A percentile compares a stretch with the other conserved stretches of the same genome.
These are phyloP conservation scores for Plectropomus leopardus DNA, from an alignment of 2,113 vertebrate genomes.

Conservation along the genomic window DNA sequence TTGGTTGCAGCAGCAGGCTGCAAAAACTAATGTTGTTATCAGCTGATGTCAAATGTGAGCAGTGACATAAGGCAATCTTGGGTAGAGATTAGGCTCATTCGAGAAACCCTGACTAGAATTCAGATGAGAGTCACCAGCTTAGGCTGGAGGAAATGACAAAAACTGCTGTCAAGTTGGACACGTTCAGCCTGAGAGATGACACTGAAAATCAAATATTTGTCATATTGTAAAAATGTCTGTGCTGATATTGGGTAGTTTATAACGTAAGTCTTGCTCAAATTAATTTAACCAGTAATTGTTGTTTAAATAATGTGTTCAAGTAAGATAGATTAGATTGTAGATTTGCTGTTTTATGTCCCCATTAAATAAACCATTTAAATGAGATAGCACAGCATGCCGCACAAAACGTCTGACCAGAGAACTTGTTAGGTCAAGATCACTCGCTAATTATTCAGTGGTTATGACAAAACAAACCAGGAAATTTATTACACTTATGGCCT, in stretches of 20 bases:
- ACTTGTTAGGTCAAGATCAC: background rate
- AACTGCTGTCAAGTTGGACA: conserved; percentile 19
- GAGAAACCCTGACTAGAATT: conserved; percentile 19
- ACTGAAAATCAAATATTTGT: conserved; percentile 6
- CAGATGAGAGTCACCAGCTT: conserved; percentile 3
- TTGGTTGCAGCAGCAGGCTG: conserved; percentile 34
- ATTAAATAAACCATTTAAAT: background rate
- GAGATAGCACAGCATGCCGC: background rate
- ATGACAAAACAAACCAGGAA: conserved; percentile 32
- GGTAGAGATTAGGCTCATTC: conserved; percentile 42
- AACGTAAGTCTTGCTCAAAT: background rate
- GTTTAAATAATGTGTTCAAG: conserved; percentile 7
- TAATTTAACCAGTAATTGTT: background rate
- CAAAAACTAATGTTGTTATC: conserved; percentile 43
- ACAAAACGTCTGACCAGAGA: background rate
- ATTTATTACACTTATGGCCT: background rate
- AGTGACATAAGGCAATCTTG: conserved; percentile 49
- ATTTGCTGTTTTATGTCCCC: background rate
- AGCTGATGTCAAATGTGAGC: conserved; percentile 45
- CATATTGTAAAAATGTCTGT: conserved; percentile 5
- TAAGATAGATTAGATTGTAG: too few relatives aligned
- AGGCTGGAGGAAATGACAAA: conserved; percentile 17
- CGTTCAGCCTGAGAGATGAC: conserved; percentile 10
- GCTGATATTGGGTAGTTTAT: background rate
- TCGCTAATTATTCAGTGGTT: background rate